Base-by-base conservation (phyloP, 2,888 invertebrate species). In the Athrips mouffetella region DNA sequence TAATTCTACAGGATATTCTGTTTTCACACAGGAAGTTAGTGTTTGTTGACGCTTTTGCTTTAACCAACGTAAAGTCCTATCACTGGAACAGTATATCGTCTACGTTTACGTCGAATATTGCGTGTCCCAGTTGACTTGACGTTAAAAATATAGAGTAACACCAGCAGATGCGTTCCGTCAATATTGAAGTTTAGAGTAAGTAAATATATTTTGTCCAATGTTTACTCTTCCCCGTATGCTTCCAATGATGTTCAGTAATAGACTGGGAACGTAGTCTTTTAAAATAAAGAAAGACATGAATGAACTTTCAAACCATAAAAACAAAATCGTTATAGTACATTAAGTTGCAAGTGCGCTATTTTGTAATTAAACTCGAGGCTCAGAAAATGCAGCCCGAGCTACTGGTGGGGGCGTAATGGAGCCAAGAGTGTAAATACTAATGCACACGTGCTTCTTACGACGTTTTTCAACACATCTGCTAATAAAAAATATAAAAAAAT, bases 161-260 rank as follows among this genome's bases (percentile, higher is more conserved):
- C 52, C 55, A 57, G 63, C 68, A 69, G 65, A 63, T 60, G 62
- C 57, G 57, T 55, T 65, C 54, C 50, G 76, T 77, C 70, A 80
- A 80, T 74, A 80, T 74, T 75, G 56, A 57, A 67, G 58, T 60
- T 56, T 52, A 56, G 60, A 62, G 57, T 59, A 61, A 59, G 70
- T 67, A 65, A 51, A 57, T 58, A 61, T 54, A 58, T 56, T 50
- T 49, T 46, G 29, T 41, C 16, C 8, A 35, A n/a, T n/a, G n/a
- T n/a, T n/a, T n/a, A n/a, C n/a, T n/a, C n/a, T n/a, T n/a, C n/a
- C n/a, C n/a, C 37, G 48, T 18, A 33, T 47, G 48, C 48, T 46
- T 44, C 44, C 40, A 45, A 46, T 50, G 37, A 18, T 11, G 44
- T 50, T 44, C 31, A 33, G 37, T 30, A 50, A 44, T 47, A 27